Percentiles rank a stretch among this genome's conserved stretches.
These are phyloP conservation scores for Aphelenchoides bicaudatus DNA, from an alignment of 2,888 invertebrate genomes.

Conservation along the genomic window DNA sequence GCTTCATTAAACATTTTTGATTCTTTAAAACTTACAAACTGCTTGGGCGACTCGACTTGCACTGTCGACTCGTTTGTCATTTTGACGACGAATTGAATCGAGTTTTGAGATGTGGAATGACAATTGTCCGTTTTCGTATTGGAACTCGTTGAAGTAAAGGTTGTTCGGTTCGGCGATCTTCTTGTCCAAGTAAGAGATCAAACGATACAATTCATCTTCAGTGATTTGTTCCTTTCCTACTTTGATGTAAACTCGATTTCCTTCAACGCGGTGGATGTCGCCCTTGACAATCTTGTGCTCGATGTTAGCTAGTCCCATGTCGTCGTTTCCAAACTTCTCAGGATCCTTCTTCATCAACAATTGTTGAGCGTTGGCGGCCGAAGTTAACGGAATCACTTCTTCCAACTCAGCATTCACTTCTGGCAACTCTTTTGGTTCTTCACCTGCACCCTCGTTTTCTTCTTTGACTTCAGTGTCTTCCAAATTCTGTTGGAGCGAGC, in stretches of 20 bases:
- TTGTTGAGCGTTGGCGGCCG: slow-evolving; percentile 29
- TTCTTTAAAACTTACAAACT: slow-evolving; percentile 46
- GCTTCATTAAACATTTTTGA: background rate
- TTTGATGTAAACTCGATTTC: slow-evolving; percentile 57
- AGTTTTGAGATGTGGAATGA: slow-evolving; percentile 51
- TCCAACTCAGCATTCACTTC: slow-evolving; percentile 28
- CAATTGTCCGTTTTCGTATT: slow-evolving; percentile 43
- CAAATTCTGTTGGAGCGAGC: slow-evolving; percentile 23
- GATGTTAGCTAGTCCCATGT: slow-evolving; percentile 49
- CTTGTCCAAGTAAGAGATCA: slow-evolving; percentile 54
- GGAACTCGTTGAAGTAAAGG: slow-evolving; percentile 57
- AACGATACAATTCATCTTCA: slow-evolving; percentile 49
- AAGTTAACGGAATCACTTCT: slow-evolving; percentile 33
- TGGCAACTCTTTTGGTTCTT: slow-evolving; percentile 5
- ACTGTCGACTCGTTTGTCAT: slow-evolving; percentile 47
- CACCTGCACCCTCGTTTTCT: background rate
- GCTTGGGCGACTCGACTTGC: slow-evolving; percentile 58
- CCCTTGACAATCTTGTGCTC: slow-evolving; percentile 60
- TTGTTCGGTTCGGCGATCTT: slow-evolving; percentile 56
- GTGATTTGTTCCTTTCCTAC: slow-evolving; percentile 36
- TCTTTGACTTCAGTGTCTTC: slow-evolving; percentile 19
- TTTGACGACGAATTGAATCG: slow-evolving; percentile 24
- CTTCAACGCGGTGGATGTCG: slow-evolving; percentile 48
- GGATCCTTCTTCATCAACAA: slow-evolving; percentile 57
- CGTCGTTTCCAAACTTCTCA: slow-evolving; percentile 50